Conservation (phyloP, 2,113 vertebrate genomes). For the Jacana jacana region DNA sequence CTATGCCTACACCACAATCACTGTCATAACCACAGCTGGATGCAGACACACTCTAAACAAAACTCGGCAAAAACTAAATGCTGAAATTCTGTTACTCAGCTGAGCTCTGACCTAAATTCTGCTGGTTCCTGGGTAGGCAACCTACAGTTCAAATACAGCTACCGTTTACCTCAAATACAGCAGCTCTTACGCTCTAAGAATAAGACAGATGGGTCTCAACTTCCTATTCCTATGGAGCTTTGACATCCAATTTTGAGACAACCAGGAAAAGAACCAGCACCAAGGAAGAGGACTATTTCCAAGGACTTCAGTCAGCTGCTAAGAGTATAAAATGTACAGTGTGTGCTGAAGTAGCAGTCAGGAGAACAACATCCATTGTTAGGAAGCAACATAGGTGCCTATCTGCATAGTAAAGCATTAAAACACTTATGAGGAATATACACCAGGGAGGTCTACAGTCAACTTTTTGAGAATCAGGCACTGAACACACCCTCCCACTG, state of each 20-base stretch:
- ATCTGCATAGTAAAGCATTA: background rate
- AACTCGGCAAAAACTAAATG: too few relatives aligned
- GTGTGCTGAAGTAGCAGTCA: background rate
- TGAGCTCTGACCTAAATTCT: background rate
- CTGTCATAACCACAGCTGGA: background rate
- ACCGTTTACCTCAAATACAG: background rate
- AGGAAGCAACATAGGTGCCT: background rate
- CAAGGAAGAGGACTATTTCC: background rate
- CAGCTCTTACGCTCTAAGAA: background rate
- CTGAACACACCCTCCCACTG: background rate
- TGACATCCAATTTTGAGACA: background rate
- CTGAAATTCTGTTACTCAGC: too few relatives aligned
- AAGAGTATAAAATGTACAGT: background rate
- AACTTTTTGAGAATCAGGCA: background rate
- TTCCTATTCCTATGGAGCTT: background rate
- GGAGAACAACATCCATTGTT: background rate
- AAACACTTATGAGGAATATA: background rate
- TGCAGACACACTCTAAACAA: background rate
- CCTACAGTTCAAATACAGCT: background rate
- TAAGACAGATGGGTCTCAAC: background rate
- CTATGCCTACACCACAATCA: background rate
- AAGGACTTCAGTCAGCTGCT: background rate
- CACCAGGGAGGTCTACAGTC: background rate
- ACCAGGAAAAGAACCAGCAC: conserved; percentile 28
- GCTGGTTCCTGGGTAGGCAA: background rate